Conservation (phyloP, 1,140 invertebrate species). For the Euura saliciscinereae region DNA sequence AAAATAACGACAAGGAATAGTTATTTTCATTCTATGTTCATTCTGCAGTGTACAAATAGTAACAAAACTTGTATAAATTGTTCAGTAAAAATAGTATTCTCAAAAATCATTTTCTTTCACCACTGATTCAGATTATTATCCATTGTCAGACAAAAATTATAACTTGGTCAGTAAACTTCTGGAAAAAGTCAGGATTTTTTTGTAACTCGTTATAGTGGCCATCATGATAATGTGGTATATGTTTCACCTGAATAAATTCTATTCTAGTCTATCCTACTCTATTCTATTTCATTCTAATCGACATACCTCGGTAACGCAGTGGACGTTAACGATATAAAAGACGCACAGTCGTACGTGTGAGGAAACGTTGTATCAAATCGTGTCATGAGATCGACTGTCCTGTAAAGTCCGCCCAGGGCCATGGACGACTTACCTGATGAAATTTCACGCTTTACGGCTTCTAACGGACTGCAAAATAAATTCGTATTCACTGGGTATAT, state of each 20-base stretch:
- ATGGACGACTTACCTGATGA: constrained; percentile 61
- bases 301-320: constrained; percentile 73
- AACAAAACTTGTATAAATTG: background rate
- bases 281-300: background rate
- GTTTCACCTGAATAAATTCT: no score
- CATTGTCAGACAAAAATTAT: no score
- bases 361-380: constrained; percentile 65
- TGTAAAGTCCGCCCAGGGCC: constrained; percentile 71
- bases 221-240: no score
- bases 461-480: constrained; percentile 56
- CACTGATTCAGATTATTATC: no score
- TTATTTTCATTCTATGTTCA: background rate
- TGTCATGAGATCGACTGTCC: constrained; percentile 62
- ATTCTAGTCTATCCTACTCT: no score
- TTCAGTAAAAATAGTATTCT: constrained; percentile 4
- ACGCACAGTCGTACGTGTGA: constrained; percentile 74
- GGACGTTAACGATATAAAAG: constrained; percentile 75
- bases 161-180: no score
- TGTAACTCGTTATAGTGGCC: no score
- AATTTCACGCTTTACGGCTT: constrained; percentile 63
- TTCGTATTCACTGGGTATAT: background rate
- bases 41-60: constrained; percentile 8
- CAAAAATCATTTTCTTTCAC: no score
- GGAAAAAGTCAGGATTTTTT: no score
- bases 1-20: constrained; percentile 29